Percentiles rank a stretch among this genome's conserved stretches.
phyloP scores from a whole-genome alignment of 1,140 invertebrate species.

The Trichonephila inaurata region DNA sequence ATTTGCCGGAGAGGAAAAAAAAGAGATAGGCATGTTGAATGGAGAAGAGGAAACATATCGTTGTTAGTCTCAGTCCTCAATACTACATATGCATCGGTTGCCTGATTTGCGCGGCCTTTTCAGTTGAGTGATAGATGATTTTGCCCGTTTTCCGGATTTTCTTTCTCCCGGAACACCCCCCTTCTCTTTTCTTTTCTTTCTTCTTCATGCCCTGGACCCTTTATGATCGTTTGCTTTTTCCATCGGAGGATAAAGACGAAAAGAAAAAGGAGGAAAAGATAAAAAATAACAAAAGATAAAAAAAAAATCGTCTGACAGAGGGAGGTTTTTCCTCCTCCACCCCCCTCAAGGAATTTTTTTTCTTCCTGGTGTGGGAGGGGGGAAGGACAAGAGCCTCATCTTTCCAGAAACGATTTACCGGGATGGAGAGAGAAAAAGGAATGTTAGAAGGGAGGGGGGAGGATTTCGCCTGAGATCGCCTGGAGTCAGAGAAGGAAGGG shows the following conservation, averaged over 20 bases:
- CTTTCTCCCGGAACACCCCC: neutral
- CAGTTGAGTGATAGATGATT: constrained; percentile 57
- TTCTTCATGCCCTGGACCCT: neutral
- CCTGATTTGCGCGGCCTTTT: constrained; percentile 26
- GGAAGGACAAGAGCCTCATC: neutral
- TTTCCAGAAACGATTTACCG: constrained; percentile 24
- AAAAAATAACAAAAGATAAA: neutral
- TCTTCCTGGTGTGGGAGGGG: neutral
- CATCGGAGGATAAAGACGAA: constrained; percentile 16
- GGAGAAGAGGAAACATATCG: constrained; percentile 29
- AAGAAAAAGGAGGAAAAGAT: neutral
- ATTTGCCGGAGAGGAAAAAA: neutral
- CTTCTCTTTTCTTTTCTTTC: neutral
- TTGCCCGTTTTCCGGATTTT: constrained; percentile 48
- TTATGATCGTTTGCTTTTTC: constrained; percentile 41
- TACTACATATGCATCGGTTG: constrained; percentile 48
- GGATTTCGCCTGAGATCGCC: neutral
- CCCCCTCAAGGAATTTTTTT: neutral
- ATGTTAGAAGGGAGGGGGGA: neutral
- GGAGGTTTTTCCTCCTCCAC: neutral
- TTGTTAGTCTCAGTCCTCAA: constrained; percentile 28
- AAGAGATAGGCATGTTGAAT: constrained; percentile 15
- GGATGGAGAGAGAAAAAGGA: neutral
- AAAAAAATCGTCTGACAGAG: neutral
- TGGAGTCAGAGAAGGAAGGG: neutral